Evolutionary conservation across 2,797 vertebrate genomes (phyloP), one percentile per base, ranked within the genome.

Genomic region (Oryzias sinensis): DNA sequence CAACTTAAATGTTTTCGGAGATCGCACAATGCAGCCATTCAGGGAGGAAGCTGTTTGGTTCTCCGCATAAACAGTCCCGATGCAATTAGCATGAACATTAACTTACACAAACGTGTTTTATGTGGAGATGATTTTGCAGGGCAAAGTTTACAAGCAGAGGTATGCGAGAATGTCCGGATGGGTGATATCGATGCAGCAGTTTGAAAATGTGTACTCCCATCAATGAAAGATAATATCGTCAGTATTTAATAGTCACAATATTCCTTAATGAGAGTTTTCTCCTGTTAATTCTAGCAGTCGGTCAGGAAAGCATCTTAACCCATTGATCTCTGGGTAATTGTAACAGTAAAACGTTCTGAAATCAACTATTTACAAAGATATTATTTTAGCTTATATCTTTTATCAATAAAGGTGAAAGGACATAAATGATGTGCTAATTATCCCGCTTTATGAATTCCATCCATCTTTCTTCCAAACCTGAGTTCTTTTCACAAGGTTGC

Each of bases 1-100:
- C 46, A 59, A 68, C 58, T 66, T 67, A 43, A 65, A 59, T 70
- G 65, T 73, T 48, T 68, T 56, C 37, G 18, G 44, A 45, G 59
- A 66, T 74, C 57, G 55, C 33, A 48, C 53, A 64, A 55, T 57
- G 33, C 65, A 20, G 46, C 37, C 0, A 43, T 50, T 68, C 4
- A 4, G 14, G 41, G 43, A 48, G 27, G 11, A 47, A 56, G 56
- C 22, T 48, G 25, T 51, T 68, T 29, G 56, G 37, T 9, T 49
- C 48, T 51, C n/a, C 45, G 41, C 42, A 63, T 45, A 58, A 68
- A 68, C 49, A 75, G 46, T 63, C 49, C 41, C 27, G 52, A 53
- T 53, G 45, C 48, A 76, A 68, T 81, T 53, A 67, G 42, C 41
- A 58, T 62, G 43, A 27, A 41, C 18, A 43, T 65, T 14, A 47